Percentiles rank a stretch among this genome's conserved stretches.
phyloP scores from a whole-genome alignment of 2,888 invertebrate genomes.

The Nemotelus pantherinus region DNA sequence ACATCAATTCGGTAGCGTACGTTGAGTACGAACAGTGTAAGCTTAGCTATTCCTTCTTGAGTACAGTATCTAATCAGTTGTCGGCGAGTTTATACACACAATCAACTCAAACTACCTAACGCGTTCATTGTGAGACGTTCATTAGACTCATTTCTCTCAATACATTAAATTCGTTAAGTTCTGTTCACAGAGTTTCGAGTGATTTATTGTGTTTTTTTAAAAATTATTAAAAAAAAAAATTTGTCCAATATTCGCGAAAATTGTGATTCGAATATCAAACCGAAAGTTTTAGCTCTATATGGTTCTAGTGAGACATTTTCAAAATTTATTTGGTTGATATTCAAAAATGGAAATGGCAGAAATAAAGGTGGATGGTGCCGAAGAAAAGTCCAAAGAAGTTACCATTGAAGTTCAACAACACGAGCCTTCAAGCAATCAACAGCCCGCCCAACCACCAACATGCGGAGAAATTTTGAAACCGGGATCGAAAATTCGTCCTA shows the following conservation, averaged over 20 bases:
- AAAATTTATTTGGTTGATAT: neutral
- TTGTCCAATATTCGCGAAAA: neutral
- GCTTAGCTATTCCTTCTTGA: neutral
- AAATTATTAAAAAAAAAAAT: neutral
- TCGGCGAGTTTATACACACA: slow-evolving; percentile 26
- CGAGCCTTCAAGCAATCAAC: neutral
- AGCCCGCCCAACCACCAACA: neutral
- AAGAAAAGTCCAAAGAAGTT: slow-evolving; percentile 10
- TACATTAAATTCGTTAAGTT: neutral
- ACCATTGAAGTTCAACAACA: neutral
- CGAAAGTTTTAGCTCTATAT: too few species aligned
- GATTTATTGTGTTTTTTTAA: neutral
- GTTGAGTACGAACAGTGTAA: slow-evolving; percentile 1
- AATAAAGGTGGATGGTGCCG: slow-evolving; percentile 17
- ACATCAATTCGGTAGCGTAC: slow-evolving; percentile 26
- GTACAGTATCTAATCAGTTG: slow-evolving; percentile 48
- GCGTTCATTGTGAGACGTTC: slow-evolving; percentile 17
- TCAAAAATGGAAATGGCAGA: slow-evolving; percentile 43
- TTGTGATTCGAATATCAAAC: too few species aligned
- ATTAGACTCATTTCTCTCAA: neutral
- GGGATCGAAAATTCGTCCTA: slow-evolving; percentile 62
- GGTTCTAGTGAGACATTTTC: too few species aligned
- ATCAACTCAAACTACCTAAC: neutral
- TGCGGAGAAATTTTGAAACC: slow-evolving; percentile 57
- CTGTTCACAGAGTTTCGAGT: neutral